These are phyloP conservation scores for Xiphydria camelus DNA, from an alignment of 2,888 invertebrate species.

Conservation along the genomic window DNA sequence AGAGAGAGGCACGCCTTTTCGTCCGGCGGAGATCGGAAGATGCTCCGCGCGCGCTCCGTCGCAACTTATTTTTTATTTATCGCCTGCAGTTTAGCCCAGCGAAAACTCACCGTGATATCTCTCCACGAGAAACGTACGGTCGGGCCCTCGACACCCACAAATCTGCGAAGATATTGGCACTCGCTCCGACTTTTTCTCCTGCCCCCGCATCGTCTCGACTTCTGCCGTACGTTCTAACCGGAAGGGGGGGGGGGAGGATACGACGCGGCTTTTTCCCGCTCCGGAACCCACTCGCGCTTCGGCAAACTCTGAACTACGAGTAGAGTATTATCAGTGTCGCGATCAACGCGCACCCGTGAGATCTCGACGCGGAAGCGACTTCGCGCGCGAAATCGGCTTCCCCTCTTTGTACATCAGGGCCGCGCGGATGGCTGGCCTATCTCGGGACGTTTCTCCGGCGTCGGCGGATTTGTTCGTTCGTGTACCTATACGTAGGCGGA, in stretches of 20 bases:
- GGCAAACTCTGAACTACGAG: slow-evolving; percentile 34
- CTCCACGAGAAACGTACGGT: slow-evolving; percentile 22
- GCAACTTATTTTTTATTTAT: slow-evolving; percentile 36
- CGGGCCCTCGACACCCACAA: slow-evolving; percentile 36
- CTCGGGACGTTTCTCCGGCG: no score
- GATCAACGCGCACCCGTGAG: slow-evolving; percentile 31
- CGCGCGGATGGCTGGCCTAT: no score
- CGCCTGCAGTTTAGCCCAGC: slow-evolving; percentile 27
- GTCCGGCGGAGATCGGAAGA: no score
- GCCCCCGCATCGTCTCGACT: background rate
- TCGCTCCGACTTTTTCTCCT: slow-evolving; percentile 18
- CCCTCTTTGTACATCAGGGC: background rate
- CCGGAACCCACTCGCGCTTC: background rate
- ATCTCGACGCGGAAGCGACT: no score
- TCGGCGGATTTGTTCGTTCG: no score
- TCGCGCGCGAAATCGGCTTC: no score
- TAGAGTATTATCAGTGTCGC: slow-evolving; percentile 39
- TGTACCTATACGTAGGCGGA: no score
- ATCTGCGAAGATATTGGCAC: slow-evolving; percentile 44
- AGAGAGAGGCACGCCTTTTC: no score
- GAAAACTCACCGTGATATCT: slow-evolving; percentile 35
- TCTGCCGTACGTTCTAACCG: background rate
- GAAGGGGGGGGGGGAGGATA: no score
- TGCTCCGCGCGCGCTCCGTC: no score
- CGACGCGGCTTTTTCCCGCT: background rate